Base-by-base conservation (phyloP, 2,888 invertebrate genomes). In the Mystacides longicornis region DNA sequence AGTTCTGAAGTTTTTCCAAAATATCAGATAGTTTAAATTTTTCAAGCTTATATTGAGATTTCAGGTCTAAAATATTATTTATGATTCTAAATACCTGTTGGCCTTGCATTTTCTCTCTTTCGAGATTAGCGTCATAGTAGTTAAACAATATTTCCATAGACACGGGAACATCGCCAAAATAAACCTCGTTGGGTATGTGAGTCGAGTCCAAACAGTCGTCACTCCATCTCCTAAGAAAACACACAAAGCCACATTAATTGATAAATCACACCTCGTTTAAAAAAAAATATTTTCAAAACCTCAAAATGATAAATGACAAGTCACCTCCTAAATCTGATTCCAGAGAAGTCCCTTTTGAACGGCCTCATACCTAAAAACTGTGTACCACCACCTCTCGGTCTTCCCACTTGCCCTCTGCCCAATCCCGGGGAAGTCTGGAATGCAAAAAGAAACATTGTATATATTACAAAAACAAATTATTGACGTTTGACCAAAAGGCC, bases 171-270 rank as follows among this genome's bases (percentile, higher is more conserved):
- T 78, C 77, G 52, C 77, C 77, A 69, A 77, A 77, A 69, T 75
- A 78, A 27, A 78, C 75, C 63, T 77, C 77, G 70, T 77, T 77
- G 23, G 78, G 78, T 56, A 77, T 78, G 70, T 77, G 75, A 2
- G 75, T 71, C 4, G 77, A 77, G 63, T 77, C 76, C 18, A 76
- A 68, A 64, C 75, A 75, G 64, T 77, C 77, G 69, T 77, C 77
- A 67, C 77, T 77, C 75, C 75, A 77, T 53, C 77, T 76, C 75
- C 77, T 77, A 64, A 5, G 27, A 7, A 43, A 43, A 11, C 9
- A 43, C 14, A 43, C 16, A 43, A 11, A 43, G 18, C 5, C 14
- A 11, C 14, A 14, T 37, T 3, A 37, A 37, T 3, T 37, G 37
- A 3, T 14, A 14, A 37, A 7, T 37, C 7, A 43, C n/a, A 16